These are phyloP conservation scores for Chrysolina americana DNA, from an alignment of 2,888 invertebrate species.

Conservation along the genomic window DNA sequence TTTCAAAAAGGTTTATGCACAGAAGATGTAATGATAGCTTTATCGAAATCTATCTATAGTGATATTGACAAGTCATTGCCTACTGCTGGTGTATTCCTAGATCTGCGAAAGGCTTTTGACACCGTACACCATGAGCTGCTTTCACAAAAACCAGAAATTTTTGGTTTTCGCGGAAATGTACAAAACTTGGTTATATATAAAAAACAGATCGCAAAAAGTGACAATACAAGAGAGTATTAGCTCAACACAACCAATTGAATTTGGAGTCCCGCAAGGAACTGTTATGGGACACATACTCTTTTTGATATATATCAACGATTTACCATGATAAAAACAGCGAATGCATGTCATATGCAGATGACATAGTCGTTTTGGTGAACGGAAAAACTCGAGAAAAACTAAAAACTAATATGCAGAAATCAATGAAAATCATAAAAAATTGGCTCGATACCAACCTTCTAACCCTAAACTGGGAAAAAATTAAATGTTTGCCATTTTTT, in stretches of 20 bases:
- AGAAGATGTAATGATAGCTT: too few species aligned
- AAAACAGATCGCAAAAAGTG: too few species aligned
- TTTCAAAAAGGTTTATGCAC: too few species aligned
- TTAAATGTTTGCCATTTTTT: slow-evolving; percentile 13
- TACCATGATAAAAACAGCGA: slow-evolving; percentile 6
- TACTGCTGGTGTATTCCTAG: too few species aligned
- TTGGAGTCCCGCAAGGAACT: too few species aligned
- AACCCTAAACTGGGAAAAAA: neutral
- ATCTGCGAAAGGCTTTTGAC: too few species aligned
- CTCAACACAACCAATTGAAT: too few species aligned
- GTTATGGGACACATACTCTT: too few species aligned
- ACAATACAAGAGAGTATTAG: too few species aligned
- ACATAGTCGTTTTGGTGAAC: slow-evolving; percentile 1
- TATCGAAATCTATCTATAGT: neutral
- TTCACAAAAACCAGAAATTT: slow-evolving; percentile 1
- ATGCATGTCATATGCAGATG: slow-evolving; percentile 14
- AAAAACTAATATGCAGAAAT: neutral
- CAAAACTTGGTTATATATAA: neutral
- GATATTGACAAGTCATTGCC: slow-evolving; percentile 11
- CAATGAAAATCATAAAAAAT: slow-evolving; percentile 3
- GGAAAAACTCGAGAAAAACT: neutral
- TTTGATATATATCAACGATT: slow-evolving; percentile 11
- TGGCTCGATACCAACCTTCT: slow-evolving; percentile 2
- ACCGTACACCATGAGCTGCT: neutral
- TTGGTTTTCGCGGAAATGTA: slow-evolving; percentile 7